Percentiles rank a stretch among this genome's conserved stretches.
Conservation (phyloP, 2,888 invertebrate genomes). For the Acrobasis consociella region DNA sequence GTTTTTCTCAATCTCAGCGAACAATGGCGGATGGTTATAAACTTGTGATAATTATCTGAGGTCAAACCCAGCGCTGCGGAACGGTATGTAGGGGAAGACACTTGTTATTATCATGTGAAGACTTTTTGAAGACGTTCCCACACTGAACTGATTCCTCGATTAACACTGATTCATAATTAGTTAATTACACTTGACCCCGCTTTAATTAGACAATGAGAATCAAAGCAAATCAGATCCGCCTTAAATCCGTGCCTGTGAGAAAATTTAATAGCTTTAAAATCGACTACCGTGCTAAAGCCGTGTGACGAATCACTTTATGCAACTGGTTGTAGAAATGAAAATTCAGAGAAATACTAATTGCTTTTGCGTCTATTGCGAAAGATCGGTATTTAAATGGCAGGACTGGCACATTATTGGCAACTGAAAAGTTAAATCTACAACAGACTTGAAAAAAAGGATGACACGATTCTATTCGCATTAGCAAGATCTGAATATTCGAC, state of each 20-base stretch:
- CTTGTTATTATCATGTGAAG: conserved; percentile 79
- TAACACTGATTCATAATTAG: conserved; percentile 76
- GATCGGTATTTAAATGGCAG: too few species aligned
- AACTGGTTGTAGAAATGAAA: too few species aligned
- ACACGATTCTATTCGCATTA: too few species aligned
- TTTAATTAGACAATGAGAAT: conserved; percentile 68
- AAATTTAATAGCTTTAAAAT: conserved; percentile 34
- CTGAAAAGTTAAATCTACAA: too few species aligned
- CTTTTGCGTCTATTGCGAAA: too few species aligned
- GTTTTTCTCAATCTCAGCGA: conserved; percentile 66
- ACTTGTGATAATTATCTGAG: conserved; percentile 77
- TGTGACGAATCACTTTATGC: conserved; percentile 14
- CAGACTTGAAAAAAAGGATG: too few species aligned
- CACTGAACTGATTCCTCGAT: conserved; percentile 75
- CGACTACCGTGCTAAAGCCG: conserved; percentile 24
- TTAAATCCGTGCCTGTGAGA: conserved; percentile 48
- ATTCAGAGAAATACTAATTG: too few species aligned
- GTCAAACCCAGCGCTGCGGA: conserved; percentile 70
- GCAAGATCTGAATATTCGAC: too few species aligned
- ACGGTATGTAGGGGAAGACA: conserved; percentile 74
- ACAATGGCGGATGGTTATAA: conserved; percentile 75
- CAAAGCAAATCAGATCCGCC: conserved; percentile 38
- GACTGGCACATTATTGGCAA: too few species aligned
- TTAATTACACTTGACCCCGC: conserved; percentile 73
- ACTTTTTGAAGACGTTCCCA: conserved; percentile 80